Conservation (phyloP, 2,113 vertebrate genomes). For the Collichthys lucidus region DNA sequence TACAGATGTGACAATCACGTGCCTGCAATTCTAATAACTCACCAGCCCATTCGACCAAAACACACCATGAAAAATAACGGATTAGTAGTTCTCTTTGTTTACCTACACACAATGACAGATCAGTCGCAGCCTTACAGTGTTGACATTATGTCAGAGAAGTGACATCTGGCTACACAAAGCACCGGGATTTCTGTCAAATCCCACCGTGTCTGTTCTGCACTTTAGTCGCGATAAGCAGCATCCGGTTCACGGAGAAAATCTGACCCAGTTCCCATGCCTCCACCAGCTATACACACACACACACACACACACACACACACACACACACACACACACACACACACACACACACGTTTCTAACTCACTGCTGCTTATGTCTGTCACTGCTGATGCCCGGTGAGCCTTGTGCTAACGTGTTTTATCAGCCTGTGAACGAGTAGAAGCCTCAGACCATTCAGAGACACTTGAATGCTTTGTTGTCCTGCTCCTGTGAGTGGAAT, state of each 20-base stretch:
- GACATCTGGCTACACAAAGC: neutral
- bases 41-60: neutral
- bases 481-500: neutral
- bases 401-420: neutral
- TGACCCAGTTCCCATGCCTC: constrained; percentile 19
- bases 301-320: too few relatives aligned
- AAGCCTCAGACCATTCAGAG: neutral
- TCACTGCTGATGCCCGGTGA: too few relatives aligned
- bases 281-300: neutral
- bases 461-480: neutral
- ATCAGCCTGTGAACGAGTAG: neutral
- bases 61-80: neutral
- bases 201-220: neutral
- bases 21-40: neutral
- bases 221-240: constrained; percentile 4
- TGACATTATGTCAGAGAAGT: neutral
- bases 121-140: neutral
- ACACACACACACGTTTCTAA: neutral
- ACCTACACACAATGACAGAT: neutral
- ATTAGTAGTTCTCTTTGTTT: too few relatives aligned
- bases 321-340: neutral
- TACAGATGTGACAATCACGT: neutral
- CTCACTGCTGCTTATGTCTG: too few relatives aligned
- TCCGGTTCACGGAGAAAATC: neutral
- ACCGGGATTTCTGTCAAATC: neutral